Evolutionary conservation across 2,888 invertebrate species (phyloP).

Genomic region (Lasioglossum vierecki): DNA sequence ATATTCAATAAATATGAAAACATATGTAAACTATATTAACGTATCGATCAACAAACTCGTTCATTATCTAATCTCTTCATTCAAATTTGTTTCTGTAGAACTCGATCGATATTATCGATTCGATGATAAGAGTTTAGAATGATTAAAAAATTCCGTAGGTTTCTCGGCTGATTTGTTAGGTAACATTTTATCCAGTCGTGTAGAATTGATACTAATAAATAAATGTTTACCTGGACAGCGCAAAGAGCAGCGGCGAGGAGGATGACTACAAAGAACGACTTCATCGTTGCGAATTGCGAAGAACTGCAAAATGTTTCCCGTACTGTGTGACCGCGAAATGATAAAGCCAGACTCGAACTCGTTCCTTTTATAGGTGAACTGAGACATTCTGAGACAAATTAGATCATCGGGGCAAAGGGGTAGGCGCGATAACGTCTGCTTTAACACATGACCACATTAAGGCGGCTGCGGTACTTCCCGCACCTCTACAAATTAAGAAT

Average conservation of each 20-base stretch:
- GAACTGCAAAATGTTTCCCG: neutral
- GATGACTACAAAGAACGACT: constrained; percentile 7
- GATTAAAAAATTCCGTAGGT: neutral
- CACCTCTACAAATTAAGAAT: neutral
- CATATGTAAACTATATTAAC: too few species aligned
- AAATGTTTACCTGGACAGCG: constrained; percentile 37
- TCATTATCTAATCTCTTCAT: too few species aligned
- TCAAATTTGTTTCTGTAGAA: too few species aligned
- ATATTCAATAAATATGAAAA: too few species aligned
- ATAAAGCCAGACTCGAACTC: neutral
- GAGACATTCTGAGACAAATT: neutral
- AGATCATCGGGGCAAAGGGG: constrained; percentile 11
- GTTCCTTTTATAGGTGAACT: constrained; percentile 23
- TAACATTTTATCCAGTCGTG: too few species aligned
- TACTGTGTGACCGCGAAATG: constrained; percentile 2
- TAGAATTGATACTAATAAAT: too few species aligned
- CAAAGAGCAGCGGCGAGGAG: constrained; percentile 31
- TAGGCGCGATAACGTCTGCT: constrained; percentile 23
- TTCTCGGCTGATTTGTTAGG: neutral
- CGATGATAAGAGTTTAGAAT: neutral
- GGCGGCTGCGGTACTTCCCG: constrained; percentile 11
- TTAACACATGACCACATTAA: neutral
- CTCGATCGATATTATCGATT: too few species aligned
- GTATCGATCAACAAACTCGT: too few species aligned
- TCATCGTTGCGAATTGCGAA: constrained; percentile 23